Evolutionary conservation across 2,888 invertebrate species (phyloP).

Genomic region (Mesorhabditis spiculigera): DNA sequence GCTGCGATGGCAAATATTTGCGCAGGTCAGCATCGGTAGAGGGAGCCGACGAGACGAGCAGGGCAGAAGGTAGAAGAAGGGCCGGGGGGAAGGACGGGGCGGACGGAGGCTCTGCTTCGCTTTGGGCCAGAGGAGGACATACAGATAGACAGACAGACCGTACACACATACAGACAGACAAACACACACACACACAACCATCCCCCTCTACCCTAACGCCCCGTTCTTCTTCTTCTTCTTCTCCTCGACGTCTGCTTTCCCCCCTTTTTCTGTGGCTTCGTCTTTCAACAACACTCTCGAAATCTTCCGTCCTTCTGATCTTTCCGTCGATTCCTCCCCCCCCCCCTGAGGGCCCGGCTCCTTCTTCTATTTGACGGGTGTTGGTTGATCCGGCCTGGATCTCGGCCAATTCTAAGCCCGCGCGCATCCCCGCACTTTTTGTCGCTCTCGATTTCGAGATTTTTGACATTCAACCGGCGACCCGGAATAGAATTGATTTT

Average conservation of each 20-base stretch:
- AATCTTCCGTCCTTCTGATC: too few relatives aligned
- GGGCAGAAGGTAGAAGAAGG: neutral
- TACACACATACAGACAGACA: neutral
- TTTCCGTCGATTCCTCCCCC: too few relatives aligned
- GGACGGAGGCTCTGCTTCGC: neutral
- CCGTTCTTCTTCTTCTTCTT: neutral
- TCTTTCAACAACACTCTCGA: too few relatives aligned
- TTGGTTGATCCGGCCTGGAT: too few relatives aligned
- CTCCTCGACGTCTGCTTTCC: neutral
- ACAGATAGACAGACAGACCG: neutral
- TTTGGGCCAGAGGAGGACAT: neutral
- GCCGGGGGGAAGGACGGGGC: neutral
- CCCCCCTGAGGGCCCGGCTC: too few relatives aligned
- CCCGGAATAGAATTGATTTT: too few relatives aligned
- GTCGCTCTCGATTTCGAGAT: too few relatives aligned
- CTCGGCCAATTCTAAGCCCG: too few relatives aligned
- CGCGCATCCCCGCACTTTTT: too few relatives aligned
- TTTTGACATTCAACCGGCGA: too few relatives aligned
- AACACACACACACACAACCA: neutral
- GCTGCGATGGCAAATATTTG: neutral
- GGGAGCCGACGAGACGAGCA: neutral
- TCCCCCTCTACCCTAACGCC: neutral
- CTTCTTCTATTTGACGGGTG: too few relatives aligned
- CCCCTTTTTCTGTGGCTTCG: neutral
- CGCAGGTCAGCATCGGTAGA: conserved; percentile 5